Base-by-base conservation (phyloP, 1,140 invertebrate species). In the Drosophila tristis region DNA sequence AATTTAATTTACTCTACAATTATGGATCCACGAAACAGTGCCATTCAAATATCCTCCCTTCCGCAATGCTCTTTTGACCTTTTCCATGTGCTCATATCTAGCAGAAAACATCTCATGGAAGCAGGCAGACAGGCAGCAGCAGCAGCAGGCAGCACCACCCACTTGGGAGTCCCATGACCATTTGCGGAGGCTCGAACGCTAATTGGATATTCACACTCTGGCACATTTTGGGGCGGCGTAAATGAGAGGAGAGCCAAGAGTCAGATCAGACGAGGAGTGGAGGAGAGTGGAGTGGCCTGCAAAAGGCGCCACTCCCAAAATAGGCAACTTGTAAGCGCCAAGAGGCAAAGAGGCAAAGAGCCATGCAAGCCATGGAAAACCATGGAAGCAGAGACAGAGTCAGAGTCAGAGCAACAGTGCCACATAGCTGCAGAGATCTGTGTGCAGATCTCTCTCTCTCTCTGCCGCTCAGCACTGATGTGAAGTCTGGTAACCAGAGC, bases 131-230 rank as follows among this genome's bases (percentile, higher is more conserved):
- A n/a, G n/a, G n/a, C n/a, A n/a, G n/a, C n/a, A n/a, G n/a, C n/a
- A n/a, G n/a, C n/a, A 16, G 16, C 35, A 39, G 11, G 11, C 35
- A 39, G 4, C 35, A 39, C 35, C 66, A 57, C 64, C 66, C 66
- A 70, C 66, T 57, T 70, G 66, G 66, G 50, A 42, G 50, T 70
- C 64, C 57, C 23, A 48, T 64, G 64, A 55, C 74, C 82, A 82
- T 75, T 67, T 78, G 49, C 50, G 74, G 78, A 44, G 53, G 47
- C 55, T 51, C 43, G 64, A 44, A 48, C 60, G 45, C 85, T 89
- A 89, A 89, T 89, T 89, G 84, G 84, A 80, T 82, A 78, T 90
- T 89, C 84, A 89, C 84, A 89, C 85, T 80, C 80, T 65, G 57
- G 51, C 68, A 77, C 80, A 80, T 90, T 89, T 77, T 80, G 79